Base-by-base conservation (phyloP, 1,140 invertebrate species). In the Eumeta japonica region DNA sequence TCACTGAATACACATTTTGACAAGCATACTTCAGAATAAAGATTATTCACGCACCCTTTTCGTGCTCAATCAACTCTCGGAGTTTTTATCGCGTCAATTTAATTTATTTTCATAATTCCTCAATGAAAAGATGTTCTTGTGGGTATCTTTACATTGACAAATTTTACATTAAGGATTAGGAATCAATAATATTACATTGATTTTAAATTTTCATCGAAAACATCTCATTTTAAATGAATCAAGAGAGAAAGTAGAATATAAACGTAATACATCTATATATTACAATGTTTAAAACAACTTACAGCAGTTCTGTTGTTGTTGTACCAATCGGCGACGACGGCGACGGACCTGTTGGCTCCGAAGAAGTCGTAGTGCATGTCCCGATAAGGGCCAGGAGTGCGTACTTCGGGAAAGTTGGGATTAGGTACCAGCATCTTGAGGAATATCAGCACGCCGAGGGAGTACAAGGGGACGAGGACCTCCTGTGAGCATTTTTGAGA, bases 391-490 rank as follows among this genome's bases (percentile, higher is more conserved):
- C 78, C 76, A 14, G 80, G 80, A 18, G 77, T 80, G 24, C 65
- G 73, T 45, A 87, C 82, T 48, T 80, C 80, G 1, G 84, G 85
- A 64, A 86, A 87, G 67, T 86, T 85, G 34, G 85, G 85, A 63
- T 86, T 86, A 13, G 85, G 85, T 52, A 86, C 81, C 39, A 84
- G 62, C 46, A 85, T 76, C 58, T 87, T 87, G 16, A 88, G 76
- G 37, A 87, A 76, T 47, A 87, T 87, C 37, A 88, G 68, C 37
- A 87, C 80, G 10, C 82, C 80, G 35, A 89, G 63, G 9, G 83
- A 87, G 52, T 87, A 87, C 1, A 88, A 75, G 7, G 87, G 86
- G 33, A 88, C 66, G 44, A 88, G 73, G 15, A 88, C 77, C 71
- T 89, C 87, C 86, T 89, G 71, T 3, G 75, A 77, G 44, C 12